A percentile compares a stretch with the other conserved stretches of the same genome.
phyloP scores from a whole-genome alignment of 2,888 invertebrate genomes.

The Drosophila formosana region DNA sequence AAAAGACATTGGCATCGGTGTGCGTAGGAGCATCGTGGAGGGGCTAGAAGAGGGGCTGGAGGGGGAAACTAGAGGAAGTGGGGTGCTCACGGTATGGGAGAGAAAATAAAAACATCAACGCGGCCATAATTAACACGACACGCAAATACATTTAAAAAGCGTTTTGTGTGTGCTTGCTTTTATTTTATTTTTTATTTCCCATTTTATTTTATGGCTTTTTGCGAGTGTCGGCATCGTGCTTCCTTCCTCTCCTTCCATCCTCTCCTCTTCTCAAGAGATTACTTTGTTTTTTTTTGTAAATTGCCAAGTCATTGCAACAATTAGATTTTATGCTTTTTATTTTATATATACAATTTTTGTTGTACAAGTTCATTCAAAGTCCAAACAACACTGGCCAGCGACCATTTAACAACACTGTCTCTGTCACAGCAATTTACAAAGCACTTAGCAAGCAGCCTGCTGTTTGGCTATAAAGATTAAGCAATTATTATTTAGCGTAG shows the following conservation, averaged over 20 bases:
- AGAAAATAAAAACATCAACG: slow-evolving; percentile 65
- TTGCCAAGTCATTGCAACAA: slow-evolving; percentile 54
- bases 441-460: not conserved
- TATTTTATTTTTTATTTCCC: slow-evolving; percentile 14
- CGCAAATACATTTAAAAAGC: slow-evolving; percentile 55
- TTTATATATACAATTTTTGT: slow-evolving; percentile 4
- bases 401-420: slow-evolving; percentile 19
- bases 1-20: slow-evolving; percentile 9
- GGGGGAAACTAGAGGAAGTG: not conserved
- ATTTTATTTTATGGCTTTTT: slow-evolving; percentile 28
- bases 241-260: not conserved
- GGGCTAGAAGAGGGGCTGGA: not conserved
- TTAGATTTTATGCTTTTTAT: slow-evolving; percentile 32
- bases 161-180: slow-evolving; percentile 4
- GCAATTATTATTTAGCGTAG: slow-evolving; percentile 7
- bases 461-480: not conserved
- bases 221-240: not conserved
- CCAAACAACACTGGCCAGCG: slow-evolving; percentile 4
- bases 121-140: slow-evolving; percentile 62
- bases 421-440: not conserved
- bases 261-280: slow-evolving; percentile 1
- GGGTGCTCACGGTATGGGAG: slow-evolving; percentile 6
- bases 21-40: slow-evolving; percentile 14
- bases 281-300: slow-evolving; percentile 19
- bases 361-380: slow-evolving; percentile 13